Evolutionary conservation across 2,888 invertebrate genomes (phyloP), one percentile per base, ranked within the genome.

Genomic region (Caenorhabditis japonica): DNA sequence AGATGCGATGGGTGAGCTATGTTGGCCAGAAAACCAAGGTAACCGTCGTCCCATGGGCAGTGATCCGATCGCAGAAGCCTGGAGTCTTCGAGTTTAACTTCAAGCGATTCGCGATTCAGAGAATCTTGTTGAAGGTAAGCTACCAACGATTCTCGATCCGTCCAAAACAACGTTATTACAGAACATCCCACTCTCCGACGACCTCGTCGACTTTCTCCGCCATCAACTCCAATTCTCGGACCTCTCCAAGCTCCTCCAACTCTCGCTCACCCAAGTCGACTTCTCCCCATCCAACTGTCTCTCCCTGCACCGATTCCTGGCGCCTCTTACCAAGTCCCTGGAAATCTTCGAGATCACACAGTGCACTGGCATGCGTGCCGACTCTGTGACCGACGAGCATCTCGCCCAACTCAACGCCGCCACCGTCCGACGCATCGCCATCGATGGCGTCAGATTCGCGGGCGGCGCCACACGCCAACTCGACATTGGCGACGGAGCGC

Each of bases 1-100:
- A 76, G 43, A 59, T 79, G 60, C 55, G 79, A 38, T 66, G 76
- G 61, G 68, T 76, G 39, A 64, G 52, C 51, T 79, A 79, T 46
- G 70, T 55, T 13, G 68, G 59, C 5, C 79, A 79, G 34, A 69
- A 66, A 17, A 49, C 61, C 8, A 64, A 56, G 19, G 39, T 53
- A 8, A 66, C 66, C 2, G 55, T 73, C 8, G 55, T 73, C 13
- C 51, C 73, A 25, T 73, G 73, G 73, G 34, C 17, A 12, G 23
- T 25, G 10, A 59, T 72, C 25, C 34, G 43, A 33, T n/a, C 15
- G 1, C 13, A 34, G 8, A 30, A 38, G 30, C 30, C 30, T n/a
- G 39, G 59, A 19, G 36, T 44, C 17, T 66, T 70, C 21, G 61
- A 58, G 17, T 76, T 70, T 58, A 75, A 68, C 36, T 79, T 79